phyloP scores from a whole-genome alignment of 1,140 invertebrate species.

The Ceratosolen fusciceps region DNA sequence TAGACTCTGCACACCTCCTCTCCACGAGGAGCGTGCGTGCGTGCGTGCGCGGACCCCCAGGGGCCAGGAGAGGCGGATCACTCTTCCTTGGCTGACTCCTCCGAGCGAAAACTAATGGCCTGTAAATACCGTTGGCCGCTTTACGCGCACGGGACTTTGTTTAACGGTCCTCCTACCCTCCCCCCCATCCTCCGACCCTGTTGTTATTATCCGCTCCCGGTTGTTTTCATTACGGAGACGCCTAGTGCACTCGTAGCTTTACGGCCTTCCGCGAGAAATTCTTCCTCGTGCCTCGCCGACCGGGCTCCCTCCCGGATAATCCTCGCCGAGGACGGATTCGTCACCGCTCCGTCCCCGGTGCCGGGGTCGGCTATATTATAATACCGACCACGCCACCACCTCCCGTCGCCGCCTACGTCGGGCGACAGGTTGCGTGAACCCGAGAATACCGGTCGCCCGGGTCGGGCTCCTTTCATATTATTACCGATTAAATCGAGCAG shows the following conservation, averaged over 20 bases:
- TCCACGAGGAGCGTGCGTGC: too few species aligned
- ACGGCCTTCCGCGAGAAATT: constrained; percentile 28
- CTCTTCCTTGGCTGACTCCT: not conserved
- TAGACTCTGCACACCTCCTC: too few species aligned
- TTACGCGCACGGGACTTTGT: not conserved
- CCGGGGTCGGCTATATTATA: too few species aligned
- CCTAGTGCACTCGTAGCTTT: not conserved
- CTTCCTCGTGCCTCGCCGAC: not conserved
- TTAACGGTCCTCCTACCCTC: constrained; percentile 32
- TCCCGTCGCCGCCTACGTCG: too few species aligned
- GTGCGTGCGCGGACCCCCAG: not conserved
- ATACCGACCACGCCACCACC: too few species aligned
- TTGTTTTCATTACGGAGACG: not conserved
- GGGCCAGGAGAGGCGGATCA: not conserved
- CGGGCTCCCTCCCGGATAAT: too few species aligned
- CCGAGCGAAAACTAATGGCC: constrained; percentile 25
- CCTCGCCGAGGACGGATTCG: too few species aligned
- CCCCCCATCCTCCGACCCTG: constrained; percentile 4
- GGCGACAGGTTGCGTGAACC: too few species aligned
- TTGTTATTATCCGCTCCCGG: constrained; percentile 26
- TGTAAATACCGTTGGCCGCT: constrained; percentile 30
- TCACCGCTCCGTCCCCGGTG: too few species aligned
- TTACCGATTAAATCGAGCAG: too few species aligned
- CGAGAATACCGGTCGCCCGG: too few species aligned
- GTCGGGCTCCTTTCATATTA: too few species aligned